Base-by-base conservation (phyloP, 2,888 invertebrate species). In the Amaurobius ferox region DNA sequence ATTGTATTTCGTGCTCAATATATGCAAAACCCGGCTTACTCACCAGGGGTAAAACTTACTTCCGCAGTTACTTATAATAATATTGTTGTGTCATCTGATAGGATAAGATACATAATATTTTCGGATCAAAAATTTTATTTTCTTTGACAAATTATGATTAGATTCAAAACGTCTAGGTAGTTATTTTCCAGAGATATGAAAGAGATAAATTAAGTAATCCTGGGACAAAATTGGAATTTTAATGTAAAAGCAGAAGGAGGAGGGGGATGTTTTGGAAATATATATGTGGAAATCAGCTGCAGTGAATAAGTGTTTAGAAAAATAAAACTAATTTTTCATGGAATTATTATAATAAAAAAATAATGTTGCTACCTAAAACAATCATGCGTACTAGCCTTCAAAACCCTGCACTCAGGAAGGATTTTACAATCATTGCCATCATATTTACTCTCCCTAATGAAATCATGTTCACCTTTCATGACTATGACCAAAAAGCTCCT, bases 61-160 rank as follows among this genome's bases (percentile, higher is more conserved):
- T 44, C 16, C 39, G 44, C 44, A 62, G 61, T 68, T 74, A 74
- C 70, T 81, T 74, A 74, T 74, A 70, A 81, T 74, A 81, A 81
- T 76, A 76, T 81, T 68, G 76, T 68, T 67, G 61, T 72, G 32
- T 35, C 66, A 0, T 30, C 16, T 30, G 13, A 1, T 11, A 30
- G 67, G 70, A 74, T 81, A 70, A 74, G 35, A 61, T 76, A 70
- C 64, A 74, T 76, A 81, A 74, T 76, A 70, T 74, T 81, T 71
- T 66, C 48, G 35, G 44, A 68, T 40, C 61, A 40, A 68, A 62
- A 70, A 81, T 68, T 81, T 81, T 74, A 74, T 81, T 68, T 76
- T 62, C 70, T 19, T n/a, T 6, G 3, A 5, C 23, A 40, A 76
- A 70, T 39, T 70, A 62, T 66, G 80, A 80, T 80, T 80, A 68